Percentiles rank a stretch among this genome's conserved stretches.
Evolutionary conservation across 2,797 vertebrate species (phyloP).

Genomic region (Acanthis flammea): DNA sequence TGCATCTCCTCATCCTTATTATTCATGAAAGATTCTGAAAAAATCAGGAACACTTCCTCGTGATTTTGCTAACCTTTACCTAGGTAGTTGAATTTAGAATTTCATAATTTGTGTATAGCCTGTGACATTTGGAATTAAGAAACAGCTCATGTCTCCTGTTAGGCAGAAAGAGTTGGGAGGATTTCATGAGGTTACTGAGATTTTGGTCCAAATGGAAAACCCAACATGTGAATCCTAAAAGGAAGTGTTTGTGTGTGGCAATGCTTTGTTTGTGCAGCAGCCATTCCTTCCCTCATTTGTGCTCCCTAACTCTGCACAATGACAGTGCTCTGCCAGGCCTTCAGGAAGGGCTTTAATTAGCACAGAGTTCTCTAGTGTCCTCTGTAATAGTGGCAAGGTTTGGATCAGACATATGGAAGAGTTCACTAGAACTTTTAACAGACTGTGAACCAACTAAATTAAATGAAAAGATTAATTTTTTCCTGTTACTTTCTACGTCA

Average conservation of each 20-base stretch:
- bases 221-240: not conserved
- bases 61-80: constrained; percentile 9
- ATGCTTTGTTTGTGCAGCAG: not conserved
- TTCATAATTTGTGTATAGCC: not conserved
- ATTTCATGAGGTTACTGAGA: not conserved
- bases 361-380: not conserved
- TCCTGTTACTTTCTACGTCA: not conserved
- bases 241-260: not conserved
- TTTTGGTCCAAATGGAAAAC: not conserved
- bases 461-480: not conserved
- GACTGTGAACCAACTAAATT: constrained; percentile 14
- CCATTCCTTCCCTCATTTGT: not conserved
- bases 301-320: not conserved
- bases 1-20: not conserved
- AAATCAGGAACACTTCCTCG: not conserved
- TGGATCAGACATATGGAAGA: constrained; percentile 25
- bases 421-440: constrained; percentile 30
- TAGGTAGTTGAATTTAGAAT: not conserved
- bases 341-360: constrained; percentile 49
- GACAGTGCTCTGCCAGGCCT: not conserved
- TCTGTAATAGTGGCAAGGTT: constrained; percentile 26
- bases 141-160: not conserved
- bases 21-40: not conserved
- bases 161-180: not conserved
- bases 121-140: not conserved